Evolutionary conservation across 2,888 invertebrate genomes (phyloP).

Genomic region (Andrena flavipes): DNA sequence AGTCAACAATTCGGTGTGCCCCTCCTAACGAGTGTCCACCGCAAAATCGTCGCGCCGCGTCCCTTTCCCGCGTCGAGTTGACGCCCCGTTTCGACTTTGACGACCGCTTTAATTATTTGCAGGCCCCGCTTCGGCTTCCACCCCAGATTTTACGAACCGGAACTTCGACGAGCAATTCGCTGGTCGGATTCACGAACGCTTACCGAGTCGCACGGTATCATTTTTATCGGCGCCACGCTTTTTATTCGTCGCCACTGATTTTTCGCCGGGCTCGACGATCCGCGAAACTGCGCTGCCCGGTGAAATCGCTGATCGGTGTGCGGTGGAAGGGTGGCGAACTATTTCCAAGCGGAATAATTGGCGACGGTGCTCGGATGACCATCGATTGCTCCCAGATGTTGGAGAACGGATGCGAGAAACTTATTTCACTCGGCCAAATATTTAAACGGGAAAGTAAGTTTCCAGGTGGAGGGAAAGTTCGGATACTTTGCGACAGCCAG

Average conservation of each 20-base stretch:
- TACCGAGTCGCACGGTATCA: slow-evolving; percentile 3
- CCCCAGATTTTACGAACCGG: slow-evolving; percentile 71
- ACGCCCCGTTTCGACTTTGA: slow-evolving; percentile 67
- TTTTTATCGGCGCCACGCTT: slow-evolving; percentile 14
- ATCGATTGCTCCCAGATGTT: slow-evolving; percentile 16
- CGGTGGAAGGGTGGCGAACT: not conserved
- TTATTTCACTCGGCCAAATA: slow-evolving; percentile 60
- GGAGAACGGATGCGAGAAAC: slow-evolving; percentile 41
- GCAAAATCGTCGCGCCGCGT: slow-evolving; percentile 61
- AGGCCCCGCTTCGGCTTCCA: slow-evolving; percentile 39
- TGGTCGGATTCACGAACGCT: slow-evolving; percentile 36
- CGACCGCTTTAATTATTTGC: slow-evolving; percentile 75
- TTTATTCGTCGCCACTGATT: slow-evolving; percentile 16
- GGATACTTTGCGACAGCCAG: slow-evolving; percentile 56
- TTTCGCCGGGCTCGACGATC: slow-evolving; percentile 17
- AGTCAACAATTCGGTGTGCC: not conserved
- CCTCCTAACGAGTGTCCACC: slow-evolving; percentile 57
- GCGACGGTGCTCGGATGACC: slow-evolving; percentile 30
- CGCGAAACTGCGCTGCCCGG: not conserved
- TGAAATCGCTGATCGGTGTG: too few relatives aligned
- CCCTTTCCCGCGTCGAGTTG: slow-evolving; percentile 1
- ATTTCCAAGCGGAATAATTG: slow-evolving; percentile 22
- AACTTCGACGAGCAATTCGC: slow-evolving; percentile 74
- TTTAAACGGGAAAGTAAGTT: slow-evolving; percentile 62
- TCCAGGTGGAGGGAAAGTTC: slow-evolving; percentile 44